phyloP scores from a whole-genome alignment of 1,140 invertebrate genomes.

The Sitophilus oryzae region DNA sequence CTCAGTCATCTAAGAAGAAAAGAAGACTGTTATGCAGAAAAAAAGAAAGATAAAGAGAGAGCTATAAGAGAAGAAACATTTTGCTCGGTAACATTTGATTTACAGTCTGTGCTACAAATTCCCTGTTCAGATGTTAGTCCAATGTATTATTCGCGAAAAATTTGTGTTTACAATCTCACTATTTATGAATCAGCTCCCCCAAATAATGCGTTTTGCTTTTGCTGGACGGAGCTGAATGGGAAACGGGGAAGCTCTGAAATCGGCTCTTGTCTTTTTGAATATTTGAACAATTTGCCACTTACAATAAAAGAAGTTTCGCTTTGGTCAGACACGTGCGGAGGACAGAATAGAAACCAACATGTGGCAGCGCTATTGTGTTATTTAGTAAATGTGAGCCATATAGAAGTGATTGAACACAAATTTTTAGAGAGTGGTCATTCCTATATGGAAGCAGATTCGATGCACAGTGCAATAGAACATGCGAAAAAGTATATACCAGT shows the following conservation, averaged over 20 bases:
- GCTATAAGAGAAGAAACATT: background rate
- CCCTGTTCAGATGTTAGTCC: background rate
- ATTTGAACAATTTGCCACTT: background rate
- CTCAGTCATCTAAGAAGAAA: background rate
- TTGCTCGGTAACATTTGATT: too few species aligned
- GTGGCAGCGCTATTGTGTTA: background rate
- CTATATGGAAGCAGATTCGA: conserved; percentile 2
- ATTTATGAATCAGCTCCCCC: conserved; percentile 3
- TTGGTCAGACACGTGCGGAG: background rate
- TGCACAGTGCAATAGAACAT: conserved; percentile 7
- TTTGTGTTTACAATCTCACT: background rate
- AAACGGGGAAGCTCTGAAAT: conserved; percentile 1
- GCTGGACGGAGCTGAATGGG: background rate
- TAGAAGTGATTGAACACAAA: background rate
- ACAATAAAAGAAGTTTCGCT: background rate
- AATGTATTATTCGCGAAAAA: background rate
- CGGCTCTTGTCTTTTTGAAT: background rate
- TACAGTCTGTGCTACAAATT: background rate
- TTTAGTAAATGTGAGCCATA: background rate
- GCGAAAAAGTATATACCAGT: conserved; percentile 11
- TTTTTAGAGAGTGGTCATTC: conserved; percentile 8
- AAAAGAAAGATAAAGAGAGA: background rate
- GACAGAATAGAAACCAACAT: conserved; percentile 1
- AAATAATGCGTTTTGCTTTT: background rate
- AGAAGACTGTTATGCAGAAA: conserved; percentile 2